Evolutionary conservation across 92 coral and sea anemone species (phyloP), one percentile per base, ranked within the genome.

Genomic region (Siderastrea radians): DNA sequence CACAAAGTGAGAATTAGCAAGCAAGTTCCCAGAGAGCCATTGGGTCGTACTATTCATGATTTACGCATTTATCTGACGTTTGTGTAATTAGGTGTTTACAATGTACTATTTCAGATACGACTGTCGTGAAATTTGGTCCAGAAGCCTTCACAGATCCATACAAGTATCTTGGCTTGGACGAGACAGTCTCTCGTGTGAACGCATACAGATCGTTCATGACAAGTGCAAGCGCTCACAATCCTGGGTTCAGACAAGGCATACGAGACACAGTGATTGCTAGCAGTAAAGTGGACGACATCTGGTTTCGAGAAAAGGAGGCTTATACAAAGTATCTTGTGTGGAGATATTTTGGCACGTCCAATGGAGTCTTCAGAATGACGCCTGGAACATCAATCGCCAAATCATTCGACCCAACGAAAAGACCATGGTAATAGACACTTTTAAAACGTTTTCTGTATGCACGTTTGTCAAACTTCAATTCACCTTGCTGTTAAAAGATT

Each of bases 91-190:
- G 38, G 38, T 26, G 38, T 26, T 26, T 26, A 26, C 38, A 26
- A 26, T 26, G 38, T 26, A 26, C 38, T 26, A 26, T 69, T 72
- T 0, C 62, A 90, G 93, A 74, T 47, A 72, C 81, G 6, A 76
- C 91, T 2, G 93, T 90, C 11, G 94, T 91, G 10, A 93, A 93
- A 55, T 87, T 90, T 77, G 82, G 86, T 43, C 81, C 91, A 2
- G 86, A 91, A n/a, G 87, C 94, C 13, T 93, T 93, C n/a, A 68
- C 68, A 45, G 71, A 82, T 1, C 96, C 96, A 13, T 87, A 81
- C 60, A 49, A 62, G 3, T 93, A 90, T 52, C 86, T 90, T 8
- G 85, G 91, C 16, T 47, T 86, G 58, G 86, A 79, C 2, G 96
- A 93, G 75, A 77, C 90, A 0, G 51, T 68, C 5, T 17, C 81